Evolutionary conservation across 2,113 vertebrate genomes (phyloP).

Genomic region (Castor canadensis): DNA sequence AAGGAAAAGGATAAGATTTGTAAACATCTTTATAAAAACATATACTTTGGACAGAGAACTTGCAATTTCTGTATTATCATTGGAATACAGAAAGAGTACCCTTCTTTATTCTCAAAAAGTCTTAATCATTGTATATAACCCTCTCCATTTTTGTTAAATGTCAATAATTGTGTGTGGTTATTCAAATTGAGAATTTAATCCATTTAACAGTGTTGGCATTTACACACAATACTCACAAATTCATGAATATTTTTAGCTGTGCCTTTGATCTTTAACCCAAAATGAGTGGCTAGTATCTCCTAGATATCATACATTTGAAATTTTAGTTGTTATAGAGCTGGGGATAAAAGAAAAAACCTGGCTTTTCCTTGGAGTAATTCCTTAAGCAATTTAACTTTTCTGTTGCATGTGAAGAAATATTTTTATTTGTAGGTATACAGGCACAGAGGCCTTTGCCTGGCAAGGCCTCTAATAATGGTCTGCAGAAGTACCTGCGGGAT

Average conservation of each 20-base stretch:
- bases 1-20: not conserved
- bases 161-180: not conserved
- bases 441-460: not conserved
- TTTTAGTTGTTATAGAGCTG: not conserved
- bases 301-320: not conserved
- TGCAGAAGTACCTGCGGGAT: not conserved
- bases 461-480: not conserved
- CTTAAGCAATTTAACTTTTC: not conserved
- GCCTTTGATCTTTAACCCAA: not conserved
- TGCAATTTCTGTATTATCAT: not conserved
- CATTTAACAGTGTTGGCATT: not conserved
- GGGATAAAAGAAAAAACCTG: not conserved
- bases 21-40: not conserved
- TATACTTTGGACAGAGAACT: not conserved
- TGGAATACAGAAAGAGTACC: not conserved
- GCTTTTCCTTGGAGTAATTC: not conserved
- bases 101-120: not conserved
- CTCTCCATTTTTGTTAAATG: not conserved
- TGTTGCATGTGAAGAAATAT: not conserved
- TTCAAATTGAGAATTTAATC: conserved; percentile 16
- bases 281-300: not conserved
- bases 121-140: not conserved
- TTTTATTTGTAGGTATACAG: not conserved
- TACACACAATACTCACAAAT: not conserved
- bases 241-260: not conserved